Evolutionary conservation across 1,140 invertebrate genomes (phyloP).

Genomic region (Metaphire vulgaris): DNA sequence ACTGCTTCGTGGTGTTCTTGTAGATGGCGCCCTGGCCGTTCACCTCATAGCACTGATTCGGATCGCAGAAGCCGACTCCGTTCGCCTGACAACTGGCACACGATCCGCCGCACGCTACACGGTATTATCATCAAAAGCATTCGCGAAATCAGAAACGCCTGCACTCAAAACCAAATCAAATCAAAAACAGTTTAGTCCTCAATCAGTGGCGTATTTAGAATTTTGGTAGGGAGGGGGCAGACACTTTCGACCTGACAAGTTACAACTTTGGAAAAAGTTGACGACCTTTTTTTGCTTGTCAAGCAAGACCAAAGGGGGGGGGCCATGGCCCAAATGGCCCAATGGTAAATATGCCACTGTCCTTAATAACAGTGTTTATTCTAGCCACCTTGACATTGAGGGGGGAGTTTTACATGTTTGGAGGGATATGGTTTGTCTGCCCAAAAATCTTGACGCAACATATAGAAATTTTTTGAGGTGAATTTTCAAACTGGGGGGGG

Average conservation of each 20-base stretch:
- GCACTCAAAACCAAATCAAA: neutral
- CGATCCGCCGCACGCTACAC: conserved; percentile 4
- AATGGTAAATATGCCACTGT: no score
- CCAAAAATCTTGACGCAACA: no score
- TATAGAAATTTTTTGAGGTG: no score
- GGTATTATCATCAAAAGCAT: no score
- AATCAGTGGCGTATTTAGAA: neutral
- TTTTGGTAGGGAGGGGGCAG: neutral
- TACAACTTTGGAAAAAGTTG: neutral
- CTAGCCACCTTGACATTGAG: no score
- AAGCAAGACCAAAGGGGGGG: no score
- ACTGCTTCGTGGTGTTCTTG: neutral
- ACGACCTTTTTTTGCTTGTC: neutral
- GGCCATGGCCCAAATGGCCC: no score
- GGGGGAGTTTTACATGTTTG: no score
- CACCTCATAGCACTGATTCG: neutral
- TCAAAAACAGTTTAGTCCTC: neutral
- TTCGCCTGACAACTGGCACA: conserved; percentile 4
- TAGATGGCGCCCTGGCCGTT: neutral
- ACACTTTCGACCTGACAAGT: neutral
- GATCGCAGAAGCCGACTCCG: neutral
- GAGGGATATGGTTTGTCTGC: no score
- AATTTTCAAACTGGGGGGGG: no score
- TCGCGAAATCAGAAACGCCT: no score
- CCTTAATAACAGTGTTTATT: no score